Evolutionary conservation across 2,113 vertebrate species (phyloP), one percentile per base, ranked within the genome.

Genomic region (Hippopotamus amphibius): DNA sequence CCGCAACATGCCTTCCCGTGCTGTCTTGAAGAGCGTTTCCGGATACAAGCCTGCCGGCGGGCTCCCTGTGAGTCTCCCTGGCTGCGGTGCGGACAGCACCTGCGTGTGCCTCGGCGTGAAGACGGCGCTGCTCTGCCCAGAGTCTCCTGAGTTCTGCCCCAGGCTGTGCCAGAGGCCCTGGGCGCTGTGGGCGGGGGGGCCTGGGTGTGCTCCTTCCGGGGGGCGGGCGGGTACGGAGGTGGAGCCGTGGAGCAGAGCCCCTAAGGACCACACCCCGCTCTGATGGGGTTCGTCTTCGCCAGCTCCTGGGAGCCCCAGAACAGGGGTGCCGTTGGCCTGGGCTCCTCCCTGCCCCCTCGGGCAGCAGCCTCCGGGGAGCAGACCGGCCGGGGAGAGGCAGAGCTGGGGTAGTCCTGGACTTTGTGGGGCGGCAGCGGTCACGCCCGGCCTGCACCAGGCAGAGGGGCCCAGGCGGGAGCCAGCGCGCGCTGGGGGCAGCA

Each of bases 331-430:
- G 21, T 93, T 92, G 83, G 87, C 30, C 79, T 97, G 98, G 91
- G 24, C 63, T 97, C 97, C 95, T 97, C 80, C 89, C 89, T 26
- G 76, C 61, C 93, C 93, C 93, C 97, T 87, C 0, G 5, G 96
- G 76, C 46, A 66, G 74, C 94, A 93, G 96, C 95, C 94, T 88
- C 92, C 72, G 89, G 88, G 90, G 94, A 98, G 89, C 90, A 71
- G 96, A 82, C 65, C 93, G 68, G 50, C 92, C 76, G 19, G 53
- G 50, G 59, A 87, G 80, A 81, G 79, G 85, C 97, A 97, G 96
- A 85, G 83, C 71, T 88, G 22, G 93, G 50, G 71, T 96, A 97
- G 97, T 98, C 97, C 98, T 96, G 95, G 86, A 92, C 97, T 98
- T 98, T 10, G 94, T 95, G 96, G 97, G 97, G 94, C 17, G 48